phyloP scores from a whole-genome alignment of 1,140 invertebrate species.

The Pararge aegeria region DNA sequence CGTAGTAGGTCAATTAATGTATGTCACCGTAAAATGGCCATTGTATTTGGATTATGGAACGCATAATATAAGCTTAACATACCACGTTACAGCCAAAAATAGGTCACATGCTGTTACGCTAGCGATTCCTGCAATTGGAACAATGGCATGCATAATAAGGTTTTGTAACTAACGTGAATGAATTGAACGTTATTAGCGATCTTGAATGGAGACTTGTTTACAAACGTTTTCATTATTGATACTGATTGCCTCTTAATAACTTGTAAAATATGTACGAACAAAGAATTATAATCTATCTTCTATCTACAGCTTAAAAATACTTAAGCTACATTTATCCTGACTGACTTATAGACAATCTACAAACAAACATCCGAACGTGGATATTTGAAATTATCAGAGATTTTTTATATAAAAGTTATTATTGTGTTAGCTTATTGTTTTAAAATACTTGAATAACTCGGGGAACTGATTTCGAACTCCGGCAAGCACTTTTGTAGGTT shows the following conservation, averaged over 20 bases:
- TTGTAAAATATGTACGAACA: no score
- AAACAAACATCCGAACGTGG: no score
- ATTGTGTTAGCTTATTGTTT: no score
- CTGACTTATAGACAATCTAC: no score
- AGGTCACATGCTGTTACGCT: conserved; percentile 31
- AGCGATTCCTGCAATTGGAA: conserved; percentile 27
- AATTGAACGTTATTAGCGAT: conserved; percentile 37
- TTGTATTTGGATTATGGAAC: background rate
- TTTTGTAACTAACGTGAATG: conserved; percentile 42
- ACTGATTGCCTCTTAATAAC: background rate
- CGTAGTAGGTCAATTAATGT: background rate
- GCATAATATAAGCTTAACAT: background rate
- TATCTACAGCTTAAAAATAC: no score
- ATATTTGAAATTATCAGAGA: no score
- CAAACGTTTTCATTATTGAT: background rate
- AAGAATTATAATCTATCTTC: no score
- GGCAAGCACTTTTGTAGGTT: no score
- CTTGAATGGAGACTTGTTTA: conserved; percentile 29
- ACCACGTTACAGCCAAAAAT: conserved; percentile 21
- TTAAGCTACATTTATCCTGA: no score
- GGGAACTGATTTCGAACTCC: no score
- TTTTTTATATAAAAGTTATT: no score
- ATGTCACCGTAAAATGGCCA: conserved; percentile 1
- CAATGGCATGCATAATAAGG: conserved; percentile 17
- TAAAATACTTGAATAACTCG: no score